Conservation (phyloP, 2,888 invertebrate species). For the Lasioglossum pauxillum region DNA sequence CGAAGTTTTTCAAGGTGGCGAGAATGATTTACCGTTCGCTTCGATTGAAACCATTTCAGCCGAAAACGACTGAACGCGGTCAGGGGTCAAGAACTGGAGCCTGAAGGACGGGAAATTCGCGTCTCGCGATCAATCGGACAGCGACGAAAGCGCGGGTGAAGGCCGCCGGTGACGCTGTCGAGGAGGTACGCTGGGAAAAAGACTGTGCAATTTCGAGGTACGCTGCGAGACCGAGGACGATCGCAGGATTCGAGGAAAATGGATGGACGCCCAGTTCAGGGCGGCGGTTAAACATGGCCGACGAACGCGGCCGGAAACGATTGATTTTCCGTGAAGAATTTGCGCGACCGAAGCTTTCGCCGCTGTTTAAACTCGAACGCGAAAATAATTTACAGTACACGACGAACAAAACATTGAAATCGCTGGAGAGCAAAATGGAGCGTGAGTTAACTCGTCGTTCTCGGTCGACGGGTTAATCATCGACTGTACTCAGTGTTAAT, state of each 20-base stretch:
- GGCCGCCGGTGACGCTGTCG: conserved; percentile 37
- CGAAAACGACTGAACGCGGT: background rate
- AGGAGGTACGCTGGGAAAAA: conserved; percentile 41
- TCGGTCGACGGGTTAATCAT: background rate
- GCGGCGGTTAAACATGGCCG: background rate
- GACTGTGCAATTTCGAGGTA: background rate
- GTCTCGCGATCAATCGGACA: conserved; percentile 38
- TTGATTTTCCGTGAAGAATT: background rate
- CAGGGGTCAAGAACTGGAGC: conserved; percentile 35
- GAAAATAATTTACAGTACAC: too few relatives aligned
- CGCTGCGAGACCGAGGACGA: background rate
- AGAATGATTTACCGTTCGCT: background rate
- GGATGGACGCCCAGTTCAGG: background rate
- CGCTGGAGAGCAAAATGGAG: background rate
- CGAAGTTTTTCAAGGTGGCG: background rate
- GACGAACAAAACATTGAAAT: background rate
- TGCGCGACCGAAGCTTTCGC: too few relatives aligned
- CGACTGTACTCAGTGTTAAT: background rate
- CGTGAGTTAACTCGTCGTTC: background rate
- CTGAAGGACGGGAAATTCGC: conserved; percentile 15
- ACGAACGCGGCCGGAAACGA: background rate
- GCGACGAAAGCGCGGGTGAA: conserved; percentile 47
- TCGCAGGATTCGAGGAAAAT: background rate
- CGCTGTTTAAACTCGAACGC: too few relatives aligned
- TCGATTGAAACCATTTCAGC: background rate